Conservation (phyloP, 2,888 invertebrate species). For the Mamestra brassicae region DNA sequence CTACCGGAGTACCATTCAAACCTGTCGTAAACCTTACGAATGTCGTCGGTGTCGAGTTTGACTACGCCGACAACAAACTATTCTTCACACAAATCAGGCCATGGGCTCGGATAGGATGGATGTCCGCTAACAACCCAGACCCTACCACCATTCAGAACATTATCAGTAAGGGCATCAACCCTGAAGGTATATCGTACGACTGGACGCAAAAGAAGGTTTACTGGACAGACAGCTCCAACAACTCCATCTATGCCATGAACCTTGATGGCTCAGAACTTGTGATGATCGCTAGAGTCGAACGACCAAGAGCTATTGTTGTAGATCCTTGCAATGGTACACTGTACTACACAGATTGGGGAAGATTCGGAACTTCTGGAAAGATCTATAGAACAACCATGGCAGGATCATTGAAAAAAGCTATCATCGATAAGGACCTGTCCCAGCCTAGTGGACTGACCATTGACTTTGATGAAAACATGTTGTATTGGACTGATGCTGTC, state of each 20-base stretch:
- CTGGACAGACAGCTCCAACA: conserved; percentile 99
- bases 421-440: conserved; percentile 97
- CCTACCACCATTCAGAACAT: conserved; percentile 92
- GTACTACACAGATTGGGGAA: conserved; percentile 99
- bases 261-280: conserved; percentile 96
- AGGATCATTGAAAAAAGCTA: conserved; percentile 96
- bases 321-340: conserved; percentile 99
- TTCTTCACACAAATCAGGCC: conserved; percentile 98
- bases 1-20: conserved; percentile 95
- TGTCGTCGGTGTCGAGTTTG: conserved; percentile 98
- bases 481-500: conserved; percentile 99
- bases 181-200: conserved; percentile 98
- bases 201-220: conserved; percentile 99
- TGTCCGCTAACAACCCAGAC: conserved; percentile 93
- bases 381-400: conserved; percentile 99
- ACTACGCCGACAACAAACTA: conserved; percentile 96
- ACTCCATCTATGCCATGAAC: conserved; percentile 98
- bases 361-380: conserved; percentile 97
- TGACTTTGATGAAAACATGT: conserved; percentile 97
- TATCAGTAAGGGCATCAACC: conserved; percentile 95
- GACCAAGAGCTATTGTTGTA: conserved; percentile 98
- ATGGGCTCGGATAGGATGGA: conserved; percentile 96
- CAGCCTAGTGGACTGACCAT: conserved; percentile 99
- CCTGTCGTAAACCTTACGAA: conserved; percentile 96
- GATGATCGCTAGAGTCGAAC: conserved; percentile 97